Base-by-base conservation (phyloP, 1,140 invertebrate genomes). In the Hyles vespertilio region DNA sequence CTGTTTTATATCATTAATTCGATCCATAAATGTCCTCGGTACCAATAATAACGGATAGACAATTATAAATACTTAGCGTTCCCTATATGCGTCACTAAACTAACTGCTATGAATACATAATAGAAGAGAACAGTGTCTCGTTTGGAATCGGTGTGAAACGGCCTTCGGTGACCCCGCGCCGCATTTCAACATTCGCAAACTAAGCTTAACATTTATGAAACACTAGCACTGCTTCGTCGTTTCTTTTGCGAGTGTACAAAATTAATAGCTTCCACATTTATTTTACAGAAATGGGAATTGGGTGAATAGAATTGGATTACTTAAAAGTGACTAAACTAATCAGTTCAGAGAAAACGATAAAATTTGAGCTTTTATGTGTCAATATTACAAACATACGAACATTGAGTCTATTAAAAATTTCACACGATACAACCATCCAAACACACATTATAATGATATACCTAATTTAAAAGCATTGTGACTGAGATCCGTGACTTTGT, bases 51-150 rank as follows among this genome's bases (percentile, higher is more conserved):
- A 61, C 64, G 64, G 59, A 56, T 59, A 47, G 55, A 59, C 48
- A 66, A 59, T 58, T 52, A 61, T 51, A 56, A 59, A 48, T 51
- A 51, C 32, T 53, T 43, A 56, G 64, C 56, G 58, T 62, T 60
- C 59, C 62, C 60, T 55, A 51, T 59, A 48, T 49, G 61, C 57
- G 61, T 66, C 63, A 59, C 56, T 52, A 53, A 53, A 58, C 52
- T 58, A 61, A 62, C 51, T 48, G 58, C 63, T 57, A 59, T 59
- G 69, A 65, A 68, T 68, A 57, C 59, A 59, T 53, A 68, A 69
- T 55, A 22, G 22, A 22, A 22, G 22, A 22, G 22, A 22, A 22
- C 53, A 61, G 47, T 66, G 59, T 45, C 61, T 58, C 51, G 63
- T 61, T 68, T 71, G 62, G 65, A 65, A 68, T 70, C 54, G 48